Base-by-base conservation (phyloP, 2,113 vertebrate genomes). In the Gallinago media region DNA sequence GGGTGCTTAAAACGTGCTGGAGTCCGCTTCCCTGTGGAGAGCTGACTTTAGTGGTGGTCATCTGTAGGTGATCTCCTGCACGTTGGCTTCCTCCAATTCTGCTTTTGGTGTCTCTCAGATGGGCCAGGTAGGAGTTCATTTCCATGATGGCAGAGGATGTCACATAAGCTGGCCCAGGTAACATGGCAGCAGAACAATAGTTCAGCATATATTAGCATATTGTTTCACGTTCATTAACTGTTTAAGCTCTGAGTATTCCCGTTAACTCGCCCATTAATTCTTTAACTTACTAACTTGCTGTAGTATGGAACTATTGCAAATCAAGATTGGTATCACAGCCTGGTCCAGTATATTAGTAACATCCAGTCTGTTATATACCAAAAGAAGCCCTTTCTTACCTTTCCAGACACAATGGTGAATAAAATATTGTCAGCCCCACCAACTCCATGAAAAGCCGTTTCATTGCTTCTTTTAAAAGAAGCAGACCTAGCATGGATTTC, bases 321-420 rank as follows among this genome's bases (percentile, higher is more conserved):
- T 17, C 10, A 46, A 8, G 12, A 0, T 0, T 26, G 34, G 4
- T 12, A 8, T 34, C 10, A 1, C n/a, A 46, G 46, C 18, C 52
- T 9, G 22, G 34, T 36, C 54, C 17, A 0, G 55, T 59, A 1
- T 11, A 13, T 56, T 3, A 6, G 46, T 36, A 44, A 25, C 7
- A n/a, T 49, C 65, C 76, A 20, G 46, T 52, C n/a, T 3, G 0
- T 47, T 47, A 12, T n/a, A n/a, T 70, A 80, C 11, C 36, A 83
- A 54, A 93, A 73, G 17, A 29, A 81, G 42, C 4, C 15, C 63
- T 50, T 91, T 59, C 38, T 47, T 55, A 58, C 38, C 38, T 75
- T 59, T 56, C 15, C 31, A 56, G 71, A 77, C 61, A 36, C 26
- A 40, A 67, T 27, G 18, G 34, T 38, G 25, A 92, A 50, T 54